Evolutionary conservation across 2,113 vertebrate genomes (phyloP).

Genomic region (Rhea americana): DNA sequence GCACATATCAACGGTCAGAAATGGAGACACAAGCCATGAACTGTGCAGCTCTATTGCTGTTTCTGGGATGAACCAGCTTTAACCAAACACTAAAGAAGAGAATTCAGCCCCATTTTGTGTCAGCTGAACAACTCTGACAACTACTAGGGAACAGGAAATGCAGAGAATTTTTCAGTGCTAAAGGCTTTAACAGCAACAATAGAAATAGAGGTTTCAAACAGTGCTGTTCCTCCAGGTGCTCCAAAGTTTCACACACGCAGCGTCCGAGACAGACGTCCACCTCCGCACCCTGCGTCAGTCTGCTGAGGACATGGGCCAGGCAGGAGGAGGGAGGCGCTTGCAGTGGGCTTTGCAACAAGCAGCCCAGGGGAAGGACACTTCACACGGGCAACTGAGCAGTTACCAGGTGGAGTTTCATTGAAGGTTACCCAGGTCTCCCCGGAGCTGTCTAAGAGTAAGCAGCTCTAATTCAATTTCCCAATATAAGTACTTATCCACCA

Average conservation of each 20-base stretch:
- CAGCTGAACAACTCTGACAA: neutral
- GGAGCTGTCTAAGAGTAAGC: neutral
- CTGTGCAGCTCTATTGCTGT: rapidly evolving
- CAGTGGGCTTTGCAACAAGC: neutral
- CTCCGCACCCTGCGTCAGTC: neutral
- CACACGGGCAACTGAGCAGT: neutral
- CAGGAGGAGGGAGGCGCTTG: rapidly evolving
- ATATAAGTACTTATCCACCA: neutral
- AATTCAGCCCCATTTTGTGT: neutral
- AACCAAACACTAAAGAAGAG: neutral
- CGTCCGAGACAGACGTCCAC: neutral
- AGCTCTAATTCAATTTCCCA: neutral
- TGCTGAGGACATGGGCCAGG: neutral
- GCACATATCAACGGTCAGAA: neutral
- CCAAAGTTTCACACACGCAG: neutral
- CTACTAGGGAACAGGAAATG: neutral
- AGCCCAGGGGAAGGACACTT: neutral
- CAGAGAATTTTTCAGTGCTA: neutral
- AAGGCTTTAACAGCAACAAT: neutral
- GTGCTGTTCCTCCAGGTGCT: neutral
- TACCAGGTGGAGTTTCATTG: neutral
- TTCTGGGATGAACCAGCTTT: neutral
- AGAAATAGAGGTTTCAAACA: neutral
- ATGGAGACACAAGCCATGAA: neutral
- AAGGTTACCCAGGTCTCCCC: neutral